These are phyloP conservation scores for Ligdia adustata DNA, from an alignment of 2,888 invertebrate genomes.

Conservation along the genomic window DNA sequence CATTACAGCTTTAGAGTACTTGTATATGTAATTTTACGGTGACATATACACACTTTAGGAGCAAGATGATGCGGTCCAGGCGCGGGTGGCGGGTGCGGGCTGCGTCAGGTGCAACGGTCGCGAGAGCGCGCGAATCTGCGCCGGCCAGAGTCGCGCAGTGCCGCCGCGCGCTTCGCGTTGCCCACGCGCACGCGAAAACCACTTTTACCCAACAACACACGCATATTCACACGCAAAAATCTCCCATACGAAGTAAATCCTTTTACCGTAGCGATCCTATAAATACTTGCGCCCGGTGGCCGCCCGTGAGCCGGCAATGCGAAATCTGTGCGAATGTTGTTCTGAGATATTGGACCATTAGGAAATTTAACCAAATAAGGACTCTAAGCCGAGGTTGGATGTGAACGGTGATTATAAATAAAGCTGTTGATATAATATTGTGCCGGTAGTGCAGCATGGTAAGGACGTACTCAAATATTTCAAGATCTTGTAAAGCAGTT, in stretches of 20 bases:
- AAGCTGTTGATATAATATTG: conserved; percentile 33
- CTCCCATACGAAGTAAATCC: conserved; percentile 47
- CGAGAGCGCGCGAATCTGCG: conserved; percentile 41
- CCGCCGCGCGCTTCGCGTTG: conserved; percentile 71
- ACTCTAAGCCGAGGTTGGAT: conserved; percentile 43
- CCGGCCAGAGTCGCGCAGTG: conserved; percentile 50
- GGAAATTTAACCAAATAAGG: conserved; percentile 53
- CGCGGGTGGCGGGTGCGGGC: conserved; percentile 43
- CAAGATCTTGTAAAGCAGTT: neutral
- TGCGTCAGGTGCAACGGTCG: conserved; percentile 76
- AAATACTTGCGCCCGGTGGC: conserved; percentile 56
- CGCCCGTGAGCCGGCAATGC: conserved; percentile 43
- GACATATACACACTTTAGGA: conserved; percentile 48
- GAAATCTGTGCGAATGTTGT: conserved; percentile 57
- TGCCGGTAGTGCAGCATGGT: conserved; percentile 1
- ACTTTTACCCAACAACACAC: conserved; percentile 49
- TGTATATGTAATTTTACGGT: too few species aligned
- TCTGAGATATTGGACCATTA: conserved; percentile 49
- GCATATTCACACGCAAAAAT: conserved; percentile 50
- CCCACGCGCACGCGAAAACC: conserved; percentile 75
- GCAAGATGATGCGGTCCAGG: conserved; percentile 25
- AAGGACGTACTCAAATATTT: neutral
- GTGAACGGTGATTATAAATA: conserved; percentile 50
- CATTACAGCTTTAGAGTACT: too few species aligned
- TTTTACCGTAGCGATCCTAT: conserved; percentile 56